Conservation (phyloP, 2,113 vertebrate species). For the Glaucidium brasilianum region DNA sequence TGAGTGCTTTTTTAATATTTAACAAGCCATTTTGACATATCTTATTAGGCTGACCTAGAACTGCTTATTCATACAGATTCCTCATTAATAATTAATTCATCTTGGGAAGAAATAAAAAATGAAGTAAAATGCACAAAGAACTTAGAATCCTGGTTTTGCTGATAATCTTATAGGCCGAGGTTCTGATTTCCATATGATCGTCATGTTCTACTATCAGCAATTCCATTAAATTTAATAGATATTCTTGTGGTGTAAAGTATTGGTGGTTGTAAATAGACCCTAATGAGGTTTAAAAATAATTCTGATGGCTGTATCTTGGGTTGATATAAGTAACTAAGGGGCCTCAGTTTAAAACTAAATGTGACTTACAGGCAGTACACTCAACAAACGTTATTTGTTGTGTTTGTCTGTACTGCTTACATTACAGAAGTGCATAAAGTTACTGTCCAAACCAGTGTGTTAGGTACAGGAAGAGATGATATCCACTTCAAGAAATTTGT, state of each 20-base stretch:
- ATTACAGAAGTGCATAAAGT: not conserved
- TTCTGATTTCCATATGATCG: not conserved
- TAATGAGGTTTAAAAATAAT: not conserved
- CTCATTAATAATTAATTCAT: not conserved
- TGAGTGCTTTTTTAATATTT: constrained; percentile 38
- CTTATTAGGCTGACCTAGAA: constrained; percentile 18
- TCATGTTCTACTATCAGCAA: not conserved
- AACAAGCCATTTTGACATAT: not conserved
- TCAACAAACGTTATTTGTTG: not conserved
- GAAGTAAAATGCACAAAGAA: not conserved
- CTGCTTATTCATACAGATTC: not conserved
- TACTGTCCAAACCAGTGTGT: not conserved
- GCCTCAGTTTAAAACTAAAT: not conserved
- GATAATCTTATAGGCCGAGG: not conserved
- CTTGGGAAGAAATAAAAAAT: not conserved
- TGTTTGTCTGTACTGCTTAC: not conserved
- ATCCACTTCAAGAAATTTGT: not conserved
- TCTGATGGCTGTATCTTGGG: not conserved
- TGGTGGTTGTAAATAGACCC: not conserved
- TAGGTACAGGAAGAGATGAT: not conserved
- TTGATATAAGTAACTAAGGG: not conserved
- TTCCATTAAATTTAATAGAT: not conserved
- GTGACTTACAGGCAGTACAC: not conserved
- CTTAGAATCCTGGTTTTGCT: not conserved
- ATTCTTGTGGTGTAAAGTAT: not conserved